These are phyloP conservation scores for Acronicta aceris DNA, from an alignment of 2,888 invertebrate genomes.

Conservation along the genomic window DNA sequence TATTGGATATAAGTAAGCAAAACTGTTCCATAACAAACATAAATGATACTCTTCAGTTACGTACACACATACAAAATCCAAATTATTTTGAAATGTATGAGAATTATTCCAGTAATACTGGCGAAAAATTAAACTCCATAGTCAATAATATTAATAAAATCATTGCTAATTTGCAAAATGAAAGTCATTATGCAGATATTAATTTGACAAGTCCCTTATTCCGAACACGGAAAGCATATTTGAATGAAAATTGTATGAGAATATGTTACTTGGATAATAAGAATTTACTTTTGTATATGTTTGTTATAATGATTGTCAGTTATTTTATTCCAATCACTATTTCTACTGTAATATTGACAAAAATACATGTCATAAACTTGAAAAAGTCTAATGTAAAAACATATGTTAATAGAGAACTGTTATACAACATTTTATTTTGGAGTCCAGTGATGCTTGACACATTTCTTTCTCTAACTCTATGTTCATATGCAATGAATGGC, in stretches of 20 bases:
- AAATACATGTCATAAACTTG: constrained; percentile 76
- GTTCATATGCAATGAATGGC: constrained; percentile 77
- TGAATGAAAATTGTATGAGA: constrained; percentile 70
- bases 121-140: constrained; percentile 66
- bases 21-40: constrained; percentile 62
- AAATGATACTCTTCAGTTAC: constrained; percentile 64
- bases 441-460: constrained; percentile 84
- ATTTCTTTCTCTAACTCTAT: constrained; percentile 77
- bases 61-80: constrained; percentile 64
- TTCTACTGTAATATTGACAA: constrained; percentile 79
- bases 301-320: constrained; percentile 73
- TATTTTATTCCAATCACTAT: constrained; percentile 84
- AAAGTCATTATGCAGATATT: constrained; percentile 58
- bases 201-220: constrained; percentile 65
- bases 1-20: constrained; percentile 69
- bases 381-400: constrained; percentile 73
- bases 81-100: constrained; percentile 73
- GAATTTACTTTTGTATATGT: constrained; percentile 77
- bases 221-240: constrained; percentile 65
- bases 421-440: constrained; percentile 84
- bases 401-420: constrained; percentile 77
- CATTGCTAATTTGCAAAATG: constrained; percentile 70
- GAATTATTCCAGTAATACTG: constrained; percentile 56
- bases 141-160: constrained; percentile 76
- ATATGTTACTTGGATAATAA: constrained; percentile 81